These are phyloP conservation scores for Drosophila borealis DNA, from an alignment of 2,888 invertebrate species.

Conservation along the genomic window DNA sequence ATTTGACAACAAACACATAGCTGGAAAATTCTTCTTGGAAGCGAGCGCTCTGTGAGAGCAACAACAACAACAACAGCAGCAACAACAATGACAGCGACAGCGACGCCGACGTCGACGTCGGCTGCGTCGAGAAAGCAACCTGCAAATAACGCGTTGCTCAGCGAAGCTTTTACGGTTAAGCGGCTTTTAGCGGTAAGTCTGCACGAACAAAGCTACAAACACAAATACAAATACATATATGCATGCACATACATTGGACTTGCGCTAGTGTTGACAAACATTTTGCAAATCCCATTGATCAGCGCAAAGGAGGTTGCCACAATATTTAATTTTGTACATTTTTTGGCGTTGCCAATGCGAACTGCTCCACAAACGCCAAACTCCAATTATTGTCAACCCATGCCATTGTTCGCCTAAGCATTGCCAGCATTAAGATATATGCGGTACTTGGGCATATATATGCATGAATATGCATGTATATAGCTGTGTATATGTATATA, in stretches of 20 bases:
- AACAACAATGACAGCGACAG: constrained; percentile 23
- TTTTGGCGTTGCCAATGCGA: constrained; percentile 71
- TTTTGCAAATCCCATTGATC: constrained; percentile 55
- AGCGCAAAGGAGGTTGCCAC: constrained; percentile 20
- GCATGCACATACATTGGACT: constrained; percentile 5
- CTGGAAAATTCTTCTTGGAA: constrained; percentile 47
- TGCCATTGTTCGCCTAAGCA: constrained; percentile 52
- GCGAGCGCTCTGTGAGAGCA: constrained; percentile 48
- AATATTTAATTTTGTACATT: constrained; percentile 6
- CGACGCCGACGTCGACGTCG: constrained; percentile 61
- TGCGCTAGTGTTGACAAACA: constrained; percentile 21
- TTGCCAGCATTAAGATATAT: background rate
- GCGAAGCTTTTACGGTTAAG: constrained; percentile 79
- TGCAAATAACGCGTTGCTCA: constrained; percentile 69
- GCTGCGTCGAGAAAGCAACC: constrained; percentile 74
- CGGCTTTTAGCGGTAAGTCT: constrained; percentile 81
- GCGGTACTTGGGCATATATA: background rate
- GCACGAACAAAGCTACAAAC: constrained; percentile 40
- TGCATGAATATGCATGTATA: background rate
- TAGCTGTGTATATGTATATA: constrained; percentile 11
- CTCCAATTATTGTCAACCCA: constrained; percentile 57
- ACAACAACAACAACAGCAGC: constrained; percentile 24
- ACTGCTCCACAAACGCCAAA: constrained; percentile 58
- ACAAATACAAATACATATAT: constrained; percentile 9
- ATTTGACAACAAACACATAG: constrained; percentile 41